Percentiles rank a stretch among this genome's conserved stretches.
These are phyloP conservation scores for Steinernema scapterisci DNA, from an alignment of 2,888 invertebrate genomes.

Conservation along the genomic window DNA sequence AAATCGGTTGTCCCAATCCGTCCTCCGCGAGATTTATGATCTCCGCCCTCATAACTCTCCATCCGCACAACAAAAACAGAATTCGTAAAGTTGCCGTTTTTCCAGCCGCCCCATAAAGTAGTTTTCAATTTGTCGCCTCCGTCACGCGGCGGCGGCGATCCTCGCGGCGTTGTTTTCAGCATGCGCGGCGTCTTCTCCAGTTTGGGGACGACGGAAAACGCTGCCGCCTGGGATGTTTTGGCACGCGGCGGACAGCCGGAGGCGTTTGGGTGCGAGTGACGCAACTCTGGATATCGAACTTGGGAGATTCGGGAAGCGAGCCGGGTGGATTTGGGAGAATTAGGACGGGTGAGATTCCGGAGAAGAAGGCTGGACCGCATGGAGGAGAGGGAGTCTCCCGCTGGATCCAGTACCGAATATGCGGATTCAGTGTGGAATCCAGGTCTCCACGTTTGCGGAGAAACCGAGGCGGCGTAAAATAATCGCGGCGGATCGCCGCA, in stretches of 20 bases:
- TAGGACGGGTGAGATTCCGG: no score
- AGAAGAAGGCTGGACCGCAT: no score
- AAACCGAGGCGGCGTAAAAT: not conserved
- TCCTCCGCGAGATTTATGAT: no score
- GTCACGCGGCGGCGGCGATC: no score
- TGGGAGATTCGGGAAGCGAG: no score
- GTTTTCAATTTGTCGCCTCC: slow-evolving; percentile 20
- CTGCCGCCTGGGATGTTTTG: slow-evolving; percentile 25
- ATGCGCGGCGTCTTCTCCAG: slow-evolving; percentile 17
- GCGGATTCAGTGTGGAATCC: no score
- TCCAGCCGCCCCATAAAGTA: not conserved
- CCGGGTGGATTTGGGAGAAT: no score
- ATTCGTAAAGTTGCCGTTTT: no score
- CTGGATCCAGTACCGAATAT: no score
- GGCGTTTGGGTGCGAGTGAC: slow-evolving; percentile 1
- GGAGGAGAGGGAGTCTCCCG: no score
- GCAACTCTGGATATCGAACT: slow-evolving; percentile 19
- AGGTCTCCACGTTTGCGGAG: not conserved
- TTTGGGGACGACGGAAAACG: slow-evolving; percentile 25
- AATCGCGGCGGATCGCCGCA: slow-evolving; percentile 21
- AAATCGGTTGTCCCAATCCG: not conserved
- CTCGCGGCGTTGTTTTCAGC: not conserved
- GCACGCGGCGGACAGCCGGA: not conserved
- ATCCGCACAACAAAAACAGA: no score
- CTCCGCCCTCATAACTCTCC: no score